These are phyloP conservation scores for Aspiorhynchus laticeps DNA, from an alignment of 2,113 vertebrate genomes.

Conservation along the genomic window DNA sequence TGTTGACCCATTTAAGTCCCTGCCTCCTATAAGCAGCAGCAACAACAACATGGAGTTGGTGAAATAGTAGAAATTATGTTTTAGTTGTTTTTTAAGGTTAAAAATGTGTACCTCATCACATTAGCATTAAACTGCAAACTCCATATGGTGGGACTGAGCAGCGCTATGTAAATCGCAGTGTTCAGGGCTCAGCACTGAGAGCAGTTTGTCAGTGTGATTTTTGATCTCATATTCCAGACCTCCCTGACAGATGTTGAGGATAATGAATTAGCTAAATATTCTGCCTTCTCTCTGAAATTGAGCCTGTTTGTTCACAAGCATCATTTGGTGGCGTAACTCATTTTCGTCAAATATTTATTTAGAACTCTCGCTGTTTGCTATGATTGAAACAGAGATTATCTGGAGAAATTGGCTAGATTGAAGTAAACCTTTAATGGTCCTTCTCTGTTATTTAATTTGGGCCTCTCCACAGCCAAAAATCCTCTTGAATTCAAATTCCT, in stretches of 20 bases:
- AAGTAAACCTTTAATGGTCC: conserved; percentile 31
- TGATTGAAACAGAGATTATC: conserved; percentile 35
- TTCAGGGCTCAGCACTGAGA: not conserved
- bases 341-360: conserved; percentile 36
- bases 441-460: conserved; percentile 47
- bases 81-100: not conserved
- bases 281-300: conserved; percentile 27
- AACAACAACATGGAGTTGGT: not conserved
- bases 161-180: not conserved
- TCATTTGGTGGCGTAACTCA: not conserved
- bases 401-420: conserved; percentile 33
- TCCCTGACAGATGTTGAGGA: conserved; percentile 28
- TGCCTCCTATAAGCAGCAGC: not conserved
- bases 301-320: conserved; percentile 39
- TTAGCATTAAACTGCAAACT: not conserved
- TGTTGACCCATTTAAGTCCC: not conserved
- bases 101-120: not conserved
- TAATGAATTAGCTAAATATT: conserved; percentile 32
- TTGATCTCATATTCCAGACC: conserved; percentile 30
- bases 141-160: conserved; percentile 10
- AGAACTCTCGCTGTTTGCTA: conserved; percentile 9
- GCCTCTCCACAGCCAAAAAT: conserved; percentile 4
- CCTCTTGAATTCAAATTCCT: conserved; percentile 11
- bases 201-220: conserved; percentile 28
- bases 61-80: not conserved